Percentiles rank a stretch among this genome's conserved stretches.
phyloP scores from a whole-genome alignment of 2,888 invertebrate genomes.

The Norana najaformis region DNA sequence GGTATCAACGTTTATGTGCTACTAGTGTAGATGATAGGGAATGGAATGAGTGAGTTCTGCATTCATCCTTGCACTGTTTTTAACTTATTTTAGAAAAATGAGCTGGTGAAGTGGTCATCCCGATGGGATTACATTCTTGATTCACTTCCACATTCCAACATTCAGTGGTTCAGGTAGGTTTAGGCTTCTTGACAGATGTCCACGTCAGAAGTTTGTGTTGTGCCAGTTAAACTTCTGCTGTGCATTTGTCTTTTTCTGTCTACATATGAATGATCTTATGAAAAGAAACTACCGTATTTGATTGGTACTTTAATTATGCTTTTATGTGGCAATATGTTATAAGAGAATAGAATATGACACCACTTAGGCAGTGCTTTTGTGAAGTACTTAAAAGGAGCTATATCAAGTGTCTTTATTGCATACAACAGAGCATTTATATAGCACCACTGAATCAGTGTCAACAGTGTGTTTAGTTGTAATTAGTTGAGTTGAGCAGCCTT shows the following conservation, averaged over 20 bases:
- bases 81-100: conserved; percentile 8
- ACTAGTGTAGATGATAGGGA: too few relatives aligned
- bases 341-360: neutral
- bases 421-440: too few relatives aligned
- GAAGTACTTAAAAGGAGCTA: too few relatives aligned
- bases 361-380: too few relatives aligned
- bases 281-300: neutral
- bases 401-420: too few relatives aligned
- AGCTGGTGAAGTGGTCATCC: conserved; percentile 87
- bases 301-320: too few relatives aligned
- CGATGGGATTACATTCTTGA: conserved; percentile 99
- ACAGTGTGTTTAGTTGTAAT: too few relatives aligned
- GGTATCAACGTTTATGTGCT: too few relatives aligned
- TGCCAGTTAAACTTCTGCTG: neutral
- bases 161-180: conserved; percentile 83
- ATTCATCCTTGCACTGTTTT: neutral
- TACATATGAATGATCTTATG: neutral
- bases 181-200: neutral
- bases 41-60: too few relatives aligned
- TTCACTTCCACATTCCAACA: conserved; percentile 96
- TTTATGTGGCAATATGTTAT: neutral
- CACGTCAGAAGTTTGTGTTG: neutral
- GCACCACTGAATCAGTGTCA: too few relatives aligned
- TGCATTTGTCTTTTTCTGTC: neutral
- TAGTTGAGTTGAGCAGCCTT: too few relatives aligned